A percentile compares a stretch with the other conserved stretches of the same genome.
Evolutionary conservation across 2,113 vertebrate genomes (phyloP).

Genomic region (Pelecanus crispus): DNA sequence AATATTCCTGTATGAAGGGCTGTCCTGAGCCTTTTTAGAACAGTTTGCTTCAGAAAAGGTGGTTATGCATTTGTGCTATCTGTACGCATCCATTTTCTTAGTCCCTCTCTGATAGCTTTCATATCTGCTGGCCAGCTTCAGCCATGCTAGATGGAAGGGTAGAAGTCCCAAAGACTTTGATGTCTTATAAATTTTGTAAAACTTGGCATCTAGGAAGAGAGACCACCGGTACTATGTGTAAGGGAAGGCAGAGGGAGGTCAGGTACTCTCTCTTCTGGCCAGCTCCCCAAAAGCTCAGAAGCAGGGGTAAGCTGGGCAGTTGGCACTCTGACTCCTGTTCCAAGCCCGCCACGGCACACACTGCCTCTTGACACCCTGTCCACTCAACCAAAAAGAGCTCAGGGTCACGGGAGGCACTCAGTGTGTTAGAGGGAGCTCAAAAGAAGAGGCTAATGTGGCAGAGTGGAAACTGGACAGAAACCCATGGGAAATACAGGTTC

Average conservation of each 20-base stretch:
- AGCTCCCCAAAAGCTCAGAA: background rate
- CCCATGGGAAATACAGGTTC: background rate
- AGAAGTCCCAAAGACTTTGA: background rate
- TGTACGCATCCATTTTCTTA: background rate
- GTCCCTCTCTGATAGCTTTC: background rate
- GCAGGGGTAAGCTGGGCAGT: background rate
- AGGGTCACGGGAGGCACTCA: background rate
- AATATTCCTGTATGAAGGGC: background rate
- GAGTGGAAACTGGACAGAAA: background rate
- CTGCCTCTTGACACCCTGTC: background rate
- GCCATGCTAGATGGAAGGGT: background rate
- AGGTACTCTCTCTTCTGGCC: background rate
- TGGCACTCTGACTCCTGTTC: background rate
- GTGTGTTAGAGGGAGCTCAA: background rate
- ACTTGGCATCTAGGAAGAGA: background rate
- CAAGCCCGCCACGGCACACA: background rate
- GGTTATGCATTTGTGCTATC: background rate
- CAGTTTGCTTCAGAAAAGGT: background rate
- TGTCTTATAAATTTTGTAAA: background rate
- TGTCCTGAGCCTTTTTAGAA: background rate
- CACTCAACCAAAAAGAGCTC: background rate
- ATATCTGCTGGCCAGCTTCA: background rate
- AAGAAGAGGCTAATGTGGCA: background rate
- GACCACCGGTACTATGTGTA: background rate
- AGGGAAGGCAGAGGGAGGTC: background rate